Evolutionary conservation across 2,797 vertebrate genomes (phyloP).

Genomic region (Phrynocephalus vlangalii): DNA sequence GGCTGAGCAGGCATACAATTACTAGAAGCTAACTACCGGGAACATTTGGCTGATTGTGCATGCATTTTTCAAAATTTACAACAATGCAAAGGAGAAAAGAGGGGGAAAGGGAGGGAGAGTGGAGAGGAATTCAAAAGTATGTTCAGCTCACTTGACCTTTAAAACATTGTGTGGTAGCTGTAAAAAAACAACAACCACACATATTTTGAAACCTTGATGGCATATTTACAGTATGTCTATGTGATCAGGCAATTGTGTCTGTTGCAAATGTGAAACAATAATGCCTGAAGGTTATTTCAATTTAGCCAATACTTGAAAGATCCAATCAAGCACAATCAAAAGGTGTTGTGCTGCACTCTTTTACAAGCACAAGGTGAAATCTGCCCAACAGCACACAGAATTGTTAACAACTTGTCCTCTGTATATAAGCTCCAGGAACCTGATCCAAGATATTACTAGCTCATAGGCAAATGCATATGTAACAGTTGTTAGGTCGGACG

Average conservation of each 20-base stretch:
- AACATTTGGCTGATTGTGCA: conserved; percentile 48
- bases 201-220: conserved; percentile 66
- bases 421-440: conserved; percentile 43
- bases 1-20: conserved; percentile 66
- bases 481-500: conserved; percentile 6
- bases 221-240: conserved; percentile 61
- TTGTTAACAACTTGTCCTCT: conserved; percentile 58
- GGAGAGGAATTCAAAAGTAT: not conserved
- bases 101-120: too few relatives aligned
- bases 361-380: conserved; percentile 67
- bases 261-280: conserved; percentile 70
- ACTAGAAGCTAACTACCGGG: conserved; percentile 60
- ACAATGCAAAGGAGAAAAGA: conserved; percentile 47
- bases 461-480: conserved; percentile 27
- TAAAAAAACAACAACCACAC: not conserved
- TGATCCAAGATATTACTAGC: conserved; percentile 49
- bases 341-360: conserved; percentile 40
- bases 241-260: conserved; percentile 59
- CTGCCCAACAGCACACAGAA: conserved; percentile 43
- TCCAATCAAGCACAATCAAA: conserved; percentile 66
- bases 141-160: conserved; percentile 68
- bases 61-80: conserved; percentile 65
- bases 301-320: conserved; percentile 63
- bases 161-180: conserved; percentile 64
- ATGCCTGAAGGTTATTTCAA: conserved; percentile 65